These are phyloP conservation scores for Araneus ventricosus DNA, from an alignment of 1,140 invertebrate genomes.

Conservation along the genomic window DNA sequence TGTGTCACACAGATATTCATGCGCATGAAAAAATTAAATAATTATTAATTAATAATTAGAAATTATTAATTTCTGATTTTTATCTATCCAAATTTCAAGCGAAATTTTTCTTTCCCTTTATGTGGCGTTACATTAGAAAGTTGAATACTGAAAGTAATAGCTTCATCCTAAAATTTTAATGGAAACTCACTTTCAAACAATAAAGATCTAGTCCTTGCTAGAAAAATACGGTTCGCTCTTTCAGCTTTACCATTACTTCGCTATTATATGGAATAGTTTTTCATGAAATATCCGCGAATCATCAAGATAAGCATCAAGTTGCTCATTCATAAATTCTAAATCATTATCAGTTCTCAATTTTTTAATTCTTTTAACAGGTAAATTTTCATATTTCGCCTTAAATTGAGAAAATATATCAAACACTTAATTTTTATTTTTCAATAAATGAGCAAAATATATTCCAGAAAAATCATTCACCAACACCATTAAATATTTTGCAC, in stretches of 20 bases:
- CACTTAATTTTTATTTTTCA: no score
- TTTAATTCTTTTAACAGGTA: conserved; percentile 11
- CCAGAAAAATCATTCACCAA: conserved; percentile 2
- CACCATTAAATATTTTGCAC: conserved; percentile 11
- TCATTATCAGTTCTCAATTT: no score
- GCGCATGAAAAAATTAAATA: no score
- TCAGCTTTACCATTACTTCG: no score
- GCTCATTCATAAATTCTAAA: no score
- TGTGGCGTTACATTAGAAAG: background rate
- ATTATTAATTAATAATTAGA: no score
- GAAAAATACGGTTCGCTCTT: no score
- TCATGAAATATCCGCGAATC: background rate
- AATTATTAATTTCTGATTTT: background rate
- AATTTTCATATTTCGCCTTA: background rate
- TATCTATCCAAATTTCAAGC: no score
- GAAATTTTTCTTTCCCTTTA: no score
- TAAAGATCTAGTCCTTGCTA: background rate
- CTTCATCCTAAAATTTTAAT: conserved; percentile 48
- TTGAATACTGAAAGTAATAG: background rate
- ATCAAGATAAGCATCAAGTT: no score
- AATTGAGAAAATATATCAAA: no score
- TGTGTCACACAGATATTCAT: no score
- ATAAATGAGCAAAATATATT: conserved; percentile 11
- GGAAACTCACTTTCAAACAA: background rate
- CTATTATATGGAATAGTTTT: background rate